Conservation (phyloP, 2,113 vertebrate species). For the Centropristis striata region DNA sequence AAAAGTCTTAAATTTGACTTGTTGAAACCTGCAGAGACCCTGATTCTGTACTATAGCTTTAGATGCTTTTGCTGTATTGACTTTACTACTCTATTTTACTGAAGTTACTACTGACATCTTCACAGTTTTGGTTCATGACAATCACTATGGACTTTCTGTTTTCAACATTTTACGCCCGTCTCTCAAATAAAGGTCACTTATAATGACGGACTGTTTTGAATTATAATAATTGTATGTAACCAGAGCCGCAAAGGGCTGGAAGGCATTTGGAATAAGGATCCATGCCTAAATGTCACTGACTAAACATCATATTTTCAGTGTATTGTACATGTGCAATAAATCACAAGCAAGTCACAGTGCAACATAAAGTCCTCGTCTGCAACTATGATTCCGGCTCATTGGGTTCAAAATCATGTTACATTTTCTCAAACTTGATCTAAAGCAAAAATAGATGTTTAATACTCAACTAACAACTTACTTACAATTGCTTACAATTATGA, state of each 20-base stretch:
- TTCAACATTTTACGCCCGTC: neutral
- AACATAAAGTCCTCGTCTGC: neutral
- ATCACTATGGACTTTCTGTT: too few species aligned
- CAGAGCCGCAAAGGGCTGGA: neutral
- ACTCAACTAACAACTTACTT: too few species aligned
- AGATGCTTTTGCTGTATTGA: too few species aligned
- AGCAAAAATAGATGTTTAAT: too few species aligned
- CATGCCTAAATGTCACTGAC: neutral
- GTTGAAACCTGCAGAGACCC: too few species aligned
- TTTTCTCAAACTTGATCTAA: neutral
- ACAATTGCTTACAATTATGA: too few species aligned
- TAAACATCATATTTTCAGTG: neutral
- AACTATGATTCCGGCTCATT: neutral
- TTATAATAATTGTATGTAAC: neutral
- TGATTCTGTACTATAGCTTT: too few species aligned
- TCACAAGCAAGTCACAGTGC: neutral
- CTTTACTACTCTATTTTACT: too few species aligned
- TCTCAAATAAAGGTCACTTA: conserved; percentile 3
- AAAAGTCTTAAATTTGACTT: too few species aligned
- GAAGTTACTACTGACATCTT: too few species aligned
- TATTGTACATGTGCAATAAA: neutral
- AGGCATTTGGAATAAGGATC: neutral
- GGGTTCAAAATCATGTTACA: neutral
- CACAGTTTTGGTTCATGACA: too few species aligned
- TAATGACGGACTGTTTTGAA: neutral